Evolutionary conservation across 1,140 invertebrate genomes (phyloP).

Genomic region (Babylonia areolata): DNA sequence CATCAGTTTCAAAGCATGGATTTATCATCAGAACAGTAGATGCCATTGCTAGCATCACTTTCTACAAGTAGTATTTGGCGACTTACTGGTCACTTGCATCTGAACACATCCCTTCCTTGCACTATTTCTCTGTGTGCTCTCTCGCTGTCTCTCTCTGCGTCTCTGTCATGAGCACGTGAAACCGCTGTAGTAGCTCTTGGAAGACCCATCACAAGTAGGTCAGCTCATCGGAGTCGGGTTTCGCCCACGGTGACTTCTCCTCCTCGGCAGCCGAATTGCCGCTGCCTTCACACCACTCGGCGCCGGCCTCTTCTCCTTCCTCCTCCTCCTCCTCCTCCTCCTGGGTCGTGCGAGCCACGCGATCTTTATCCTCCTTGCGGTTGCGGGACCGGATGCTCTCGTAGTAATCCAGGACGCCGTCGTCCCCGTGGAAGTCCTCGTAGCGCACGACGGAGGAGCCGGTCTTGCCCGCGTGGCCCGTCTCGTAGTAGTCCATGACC

Average conservation of each 20-base stretch:
- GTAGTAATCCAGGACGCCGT: slow-evolving; percentile 33
- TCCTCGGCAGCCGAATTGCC: neutral
- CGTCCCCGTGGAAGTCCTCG: slow-evolving; percentile 37
- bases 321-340: neutral
- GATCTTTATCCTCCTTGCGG: neutral
- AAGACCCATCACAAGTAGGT: slow-evolving; percentile 24
- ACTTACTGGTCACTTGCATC: no score
- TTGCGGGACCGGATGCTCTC: slow-evolving; percentile 14
- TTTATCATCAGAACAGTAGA: no score
- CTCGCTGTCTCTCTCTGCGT: no score
- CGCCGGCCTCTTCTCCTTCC: neutral
- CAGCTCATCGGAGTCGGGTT: neutral
- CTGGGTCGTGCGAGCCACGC: no score
- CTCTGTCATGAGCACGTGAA: no score
- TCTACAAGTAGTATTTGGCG: no score
- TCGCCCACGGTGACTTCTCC: neutral
- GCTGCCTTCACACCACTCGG: neutral
- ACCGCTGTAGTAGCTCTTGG: no score
- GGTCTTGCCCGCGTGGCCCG: slow-evolving; percentile 23
- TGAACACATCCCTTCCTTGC: no score
- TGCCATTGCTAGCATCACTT: no score
- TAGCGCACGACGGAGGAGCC: slow-evolving; percentile 25
- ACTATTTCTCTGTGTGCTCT: no score
- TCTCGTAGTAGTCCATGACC: slow-evolving; percentile 22
- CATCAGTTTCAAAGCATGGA: no score